Evolutionary conservation across 1,140 invertebrate species (phyloP).

Genomic region (Mycetomoellerius zeteki): DNA sequence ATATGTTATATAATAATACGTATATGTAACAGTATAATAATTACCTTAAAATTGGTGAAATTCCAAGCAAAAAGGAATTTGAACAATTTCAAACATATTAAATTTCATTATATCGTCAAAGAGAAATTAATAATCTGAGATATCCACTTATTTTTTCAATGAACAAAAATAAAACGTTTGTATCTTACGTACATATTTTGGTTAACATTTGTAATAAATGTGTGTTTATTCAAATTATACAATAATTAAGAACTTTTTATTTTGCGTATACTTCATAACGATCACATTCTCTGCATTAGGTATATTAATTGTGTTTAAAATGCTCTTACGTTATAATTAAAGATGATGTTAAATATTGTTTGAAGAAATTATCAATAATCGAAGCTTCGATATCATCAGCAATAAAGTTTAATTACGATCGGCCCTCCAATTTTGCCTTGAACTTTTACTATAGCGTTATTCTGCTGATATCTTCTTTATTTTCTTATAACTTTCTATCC

Average conservation of each 20-base stretch:
- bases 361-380: conserved; percentile 44
- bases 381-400: conserved; percentile 29
- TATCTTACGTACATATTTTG: neutral
- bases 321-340: conserved; percentile 34
- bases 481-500: conserved; percentile 23
- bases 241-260: conserved; percentile 9
- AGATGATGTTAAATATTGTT: conserved; percentile 34
- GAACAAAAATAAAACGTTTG: neutral
- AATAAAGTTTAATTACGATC: conserved; percentile 53
- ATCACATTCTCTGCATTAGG: neutral
- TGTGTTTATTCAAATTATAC: conserved; percentile 6
- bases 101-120: neutral
- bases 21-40: neutral
- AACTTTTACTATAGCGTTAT: neutral
- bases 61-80: neutral
- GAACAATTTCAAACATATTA: neutral
- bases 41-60: neutral
- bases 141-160: neutral
- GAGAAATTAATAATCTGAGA: neutral
- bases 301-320: conserved; percentile 33
- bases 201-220: neutral
- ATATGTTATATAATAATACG: neutral
- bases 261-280: neutral
- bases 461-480: conserved; percentile 2
- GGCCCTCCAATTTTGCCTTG: conserved; percentile 10